These are phyloP conservation scores for Micoletzkya japonica DNA, from an alignment of 2,888 invertebrate genomes.

Conservation along the genomic window DNA sequence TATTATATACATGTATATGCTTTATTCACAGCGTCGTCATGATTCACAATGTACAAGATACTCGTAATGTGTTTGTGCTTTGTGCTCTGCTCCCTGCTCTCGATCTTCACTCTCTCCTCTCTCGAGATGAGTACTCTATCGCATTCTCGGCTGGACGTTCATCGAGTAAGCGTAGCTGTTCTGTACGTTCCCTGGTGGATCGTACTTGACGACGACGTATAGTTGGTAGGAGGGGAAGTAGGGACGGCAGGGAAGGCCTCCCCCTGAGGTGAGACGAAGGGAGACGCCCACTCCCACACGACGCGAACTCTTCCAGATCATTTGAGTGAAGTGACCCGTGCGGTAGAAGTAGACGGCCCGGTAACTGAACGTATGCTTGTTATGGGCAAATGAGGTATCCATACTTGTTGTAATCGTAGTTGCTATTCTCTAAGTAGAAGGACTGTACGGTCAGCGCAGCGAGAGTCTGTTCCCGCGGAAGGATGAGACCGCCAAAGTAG, in stretches of 20 bases:
- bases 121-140: too few relatives aligned
- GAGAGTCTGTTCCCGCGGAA: constrained; percentile 46
- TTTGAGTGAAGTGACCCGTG: constrained; percentile 59
- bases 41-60: too few relatives aligned
- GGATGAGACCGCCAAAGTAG: constrained; percentile 46
- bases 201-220: constrained; percentile 55
- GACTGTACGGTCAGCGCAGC: constrained; percentile 52
- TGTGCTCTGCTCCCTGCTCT: too few relatives aligned
- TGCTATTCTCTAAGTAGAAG: constrained; percentile 53
- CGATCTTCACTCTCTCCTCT: too few relatives aligned
- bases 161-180: constrained; percentile 18
- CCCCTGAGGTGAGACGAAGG: constrained; percentile 30
- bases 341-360: constrained; percentile 41
- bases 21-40: too few relatives aligned
- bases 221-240: constrained; percentile 31
- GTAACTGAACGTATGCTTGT: constrained; percentile 36
- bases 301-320: constrained; percentile 50
- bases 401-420: constrained; percentile 51
- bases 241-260: constrained; percentile 21
- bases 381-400: too few relatives aligned
- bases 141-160: constrained; percentile 15
- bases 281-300: constrained; percentile 56
- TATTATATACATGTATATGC: too few relatives aligned
- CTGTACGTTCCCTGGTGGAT: constrained; percentile 52
- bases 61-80: too few relatives aligned